phyloP scores from a whole-genome alignment of 2,113 vertebrate genomes.

The Siniperca chuatsi region DNA sequence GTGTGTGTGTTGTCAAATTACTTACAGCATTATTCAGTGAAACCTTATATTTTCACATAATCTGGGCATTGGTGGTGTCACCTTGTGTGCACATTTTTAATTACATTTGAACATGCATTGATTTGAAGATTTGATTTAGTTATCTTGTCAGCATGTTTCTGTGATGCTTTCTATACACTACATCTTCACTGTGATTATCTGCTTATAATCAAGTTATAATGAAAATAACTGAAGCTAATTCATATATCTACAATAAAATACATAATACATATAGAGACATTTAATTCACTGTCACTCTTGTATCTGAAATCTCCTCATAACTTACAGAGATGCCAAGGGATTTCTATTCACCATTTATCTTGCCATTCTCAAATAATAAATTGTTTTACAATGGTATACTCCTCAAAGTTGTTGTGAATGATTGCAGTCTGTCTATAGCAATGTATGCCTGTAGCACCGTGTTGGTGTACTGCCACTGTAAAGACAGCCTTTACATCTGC shows the following conservation, averaged over 20 bases:
- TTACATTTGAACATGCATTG: not conserved
- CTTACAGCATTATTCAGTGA: not conserved
- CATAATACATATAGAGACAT: not conserved
- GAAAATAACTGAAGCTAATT: not conserved
- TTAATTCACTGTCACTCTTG: not conserved
- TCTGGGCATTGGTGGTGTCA: too few relatives aligned
- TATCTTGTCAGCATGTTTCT: not conserved
- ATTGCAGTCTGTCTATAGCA: slow-evolving; percentile 25
- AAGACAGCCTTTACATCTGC: slow-evolving; percentile 63
- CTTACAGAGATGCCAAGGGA: not conserved
- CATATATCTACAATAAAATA: not conserved
- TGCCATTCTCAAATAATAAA: slow-evolving; percentile 20
- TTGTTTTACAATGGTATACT: slow-evolving; percentile 7
- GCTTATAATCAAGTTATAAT: not conserved
- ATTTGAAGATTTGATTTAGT: not conserved
- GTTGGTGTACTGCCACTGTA: slow-evolving; percentile 47
- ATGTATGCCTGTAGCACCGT: slow-evolving; percentile 30
- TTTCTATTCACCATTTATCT: slow-evolving; percentile 29
- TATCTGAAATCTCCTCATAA: not conserved
- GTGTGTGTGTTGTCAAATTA: not conserved
- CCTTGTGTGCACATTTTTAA: not conserved
- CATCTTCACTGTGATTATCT: not conserved
- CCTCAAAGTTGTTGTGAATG: slow-evolving; percentile 44
- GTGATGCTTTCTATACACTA: not conserved
- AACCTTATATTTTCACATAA: not conserved